A percentile compares a stretch with the other conserved stretches of the same genome.
These are phyloP conservation scores for Catocala fraxini DNA, from an alignment of 2,888 invertebrate species.

Conservation along the genomic window DNA sequence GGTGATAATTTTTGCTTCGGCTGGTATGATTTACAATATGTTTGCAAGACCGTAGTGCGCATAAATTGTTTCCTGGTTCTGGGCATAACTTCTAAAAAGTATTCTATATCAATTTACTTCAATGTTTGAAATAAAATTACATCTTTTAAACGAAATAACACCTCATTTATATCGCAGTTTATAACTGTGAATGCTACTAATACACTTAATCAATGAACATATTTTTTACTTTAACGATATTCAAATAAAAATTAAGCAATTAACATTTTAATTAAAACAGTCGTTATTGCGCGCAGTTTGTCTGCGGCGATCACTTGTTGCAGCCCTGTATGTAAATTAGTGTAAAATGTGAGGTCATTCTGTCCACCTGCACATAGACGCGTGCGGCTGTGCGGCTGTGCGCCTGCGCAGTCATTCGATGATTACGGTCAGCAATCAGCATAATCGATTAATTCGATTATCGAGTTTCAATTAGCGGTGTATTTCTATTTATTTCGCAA, in stretches of 20 bases:
- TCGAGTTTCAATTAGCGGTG: constrained; percentile 55
- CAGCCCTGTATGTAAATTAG: constrained; percentile 14
- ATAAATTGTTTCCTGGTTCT: no score
- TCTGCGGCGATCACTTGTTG: constrained; percentile 34
- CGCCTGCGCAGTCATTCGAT: constrained; percentile 41
- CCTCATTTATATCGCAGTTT: no score
- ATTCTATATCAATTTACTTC: no score
- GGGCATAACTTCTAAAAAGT: no score
- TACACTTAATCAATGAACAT: no score
- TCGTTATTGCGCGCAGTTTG: constrained; percentile 40
- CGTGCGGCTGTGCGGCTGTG: constrained; percentile 25
- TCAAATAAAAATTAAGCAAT: constrained; percentile 47
- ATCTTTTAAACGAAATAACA: no score
- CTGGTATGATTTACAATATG: no score
- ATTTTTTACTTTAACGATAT: background rate
- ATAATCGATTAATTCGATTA: constrained; percentile 56
- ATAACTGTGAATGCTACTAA: no score
- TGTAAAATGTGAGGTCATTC: constrained; percentile 48
- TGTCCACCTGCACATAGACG: constrained; percentile 53
- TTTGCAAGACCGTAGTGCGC: no score
- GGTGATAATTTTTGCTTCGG: no score
- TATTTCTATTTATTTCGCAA: constrained; percentile 47
- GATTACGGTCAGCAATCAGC: constrained; percentile 48
- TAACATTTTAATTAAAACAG: constrained; percentile 42
- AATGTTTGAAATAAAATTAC: no score